A percentile compares a stretch with the other conserved stretches of the same genome.
These are phyloP conservation scores for Fregata magnificens DNA, from an alignment of 2,113 vertebrate species.

Conservation along the genomic window DNA sequence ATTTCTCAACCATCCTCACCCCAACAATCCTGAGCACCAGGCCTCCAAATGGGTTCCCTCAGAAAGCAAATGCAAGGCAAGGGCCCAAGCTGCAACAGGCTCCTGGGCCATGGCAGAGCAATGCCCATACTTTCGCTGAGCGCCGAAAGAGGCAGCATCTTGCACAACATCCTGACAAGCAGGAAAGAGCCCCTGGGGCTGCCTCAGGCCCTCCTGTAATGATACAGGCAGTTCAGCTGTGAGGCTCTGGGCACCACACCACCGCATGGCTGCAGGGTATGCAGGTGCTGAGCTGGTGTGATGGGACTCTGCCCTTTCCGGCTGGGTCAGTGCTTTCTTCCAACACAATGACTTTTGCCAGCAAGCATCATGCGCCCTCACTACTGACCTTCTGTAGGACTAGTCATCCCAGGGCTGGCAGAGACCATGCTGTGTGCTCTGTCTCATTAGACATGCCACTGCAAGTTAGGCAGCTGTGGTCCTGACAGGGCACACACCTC, in stretches of 20 bases:
- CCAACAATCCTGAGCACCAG: not conserved
- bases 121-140: not conserved
- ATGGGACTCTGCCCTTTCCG: not conserved
- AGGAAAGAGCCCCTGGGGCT: not conserved
- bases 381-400: not conserved
- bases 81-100: not conserved
- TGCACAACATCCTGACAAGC: conserved; percentile 17
- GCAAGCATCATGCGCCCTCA: fast-evolving
- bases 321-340: not conserved
- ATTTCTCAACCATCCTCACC: not conserved
- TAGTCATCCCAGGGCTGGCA: not conserved
- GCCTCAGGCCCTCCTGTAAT: not conserved
- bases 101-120: not conserved
- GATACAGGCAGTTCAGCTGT: not conserved
- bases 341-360: not conserved
- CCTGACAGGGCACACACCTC: not conserved
- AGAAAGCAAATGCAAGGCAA: not conserved
- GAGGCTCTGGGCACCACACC: not conserved
- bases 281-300: not conserved
- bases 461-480: not conserved
- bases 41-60: not conserved
- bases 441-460: not conserved
- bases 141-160: not conserved
- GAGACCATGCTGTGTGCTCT: not conserved
- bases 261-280: not conserved